Evolutionary conservation across 2,113 vertebrate genomes (phyloP).

Genomic region (Gracilinanus agilis): DNA sequence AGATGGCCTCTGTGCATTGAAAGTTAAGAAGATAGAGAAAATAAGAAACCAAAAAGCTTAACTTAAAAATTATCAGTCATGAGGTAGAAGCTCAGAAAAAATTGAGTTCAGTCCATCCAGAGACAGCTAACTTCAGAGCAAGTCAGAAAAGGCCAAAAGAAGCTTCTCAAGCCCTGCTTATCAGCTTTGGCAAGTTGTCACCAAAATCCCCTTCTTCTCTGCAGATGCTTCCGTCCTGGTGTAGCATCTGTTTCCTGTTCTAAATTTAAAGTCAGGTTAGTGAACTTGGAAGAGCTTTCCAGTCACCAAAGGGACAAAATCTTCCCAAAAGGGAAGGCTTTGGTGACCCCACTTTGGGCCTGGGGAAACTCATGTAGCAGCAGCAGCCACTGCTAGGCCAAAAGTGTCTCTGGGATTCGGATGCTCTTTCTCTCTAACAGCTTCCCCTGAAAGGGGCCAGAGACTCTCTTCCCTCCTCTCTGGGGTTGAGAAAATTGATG

Average conservation of each 20-base stretch:
- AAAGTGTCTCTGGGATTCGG: no score
- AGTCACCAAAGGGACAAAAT: neutral
- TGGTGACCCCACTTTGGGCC: neutral
- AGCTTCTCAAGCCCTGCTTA: neutral
- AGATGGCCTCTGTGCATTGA: conserved; percentile 24
- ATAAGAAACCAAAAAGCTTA: conserved; percentile 48
- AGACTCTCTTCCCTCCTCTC: neutral
- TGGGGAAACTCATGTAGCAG: neutral
- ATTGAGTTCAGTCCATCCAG: neutral
- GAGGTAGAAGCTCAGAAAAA: neutral
- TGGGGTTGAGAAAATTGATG: accelerated
- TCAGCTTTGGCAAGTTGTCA: conserved; percentile 34
- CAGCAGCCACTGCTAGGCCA: neutral
- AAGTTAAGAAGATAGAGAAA: conserved; percentile 6
- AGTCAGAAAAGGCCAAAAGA: neutral
- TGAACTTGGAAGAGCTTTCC: neutral
- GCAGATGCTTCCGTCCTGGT: conserved; percentile 69
- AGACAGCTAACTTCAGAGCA: neutral
- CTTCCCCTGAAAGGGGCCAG: neutral
- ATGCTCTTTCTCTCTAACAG: neutral
- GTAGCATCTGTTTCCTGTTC: conserved; percentile 83
- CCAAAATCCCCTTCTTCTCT: conserved; percentile 31
- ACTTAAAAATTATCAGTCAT: conserved; percentile 58
- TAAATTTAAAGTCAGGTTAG: conserved; percentile 24
- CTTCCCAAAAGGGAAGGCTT: neutral